Evolutionary conservation across 1,140 invertebrate species (phyloP).

Genomic region (Magallana gigas): DNA sequence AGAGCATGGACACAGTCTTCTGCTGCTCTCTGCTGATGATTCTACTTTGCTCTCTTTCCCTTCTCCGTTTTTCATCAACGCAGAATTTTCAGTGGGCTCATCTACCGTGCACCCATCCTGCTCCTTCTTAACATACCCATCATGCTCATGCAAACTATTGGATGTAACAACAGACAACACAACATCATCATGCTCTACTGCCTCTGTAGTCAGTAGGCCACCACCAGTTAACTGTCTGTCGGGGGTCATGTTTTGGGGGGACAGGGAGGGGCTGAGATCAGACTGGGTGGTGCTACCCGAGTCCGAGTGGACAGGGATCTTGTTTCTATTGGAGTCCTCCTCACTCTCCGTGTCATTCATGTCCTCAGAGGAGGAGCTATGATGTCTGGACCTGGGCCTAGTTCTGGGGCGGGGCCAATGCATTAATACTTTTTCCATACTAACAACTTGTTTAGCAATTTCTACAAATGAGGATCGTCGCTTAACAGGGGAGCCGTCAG

Average conservation of each 20-base stretch:
- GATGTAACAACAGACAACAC: constrained; percentile 35
- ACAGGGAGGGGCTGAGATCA: constrained; percentile 37
- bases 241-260: constrained; percentile 13
- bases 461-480: constrained; percentile 69
- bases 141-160: constrained; percentile 59
- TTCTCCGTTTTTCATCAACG: constrained; percentile 27
- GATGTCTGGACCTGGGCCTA: constrained; percentile 65
- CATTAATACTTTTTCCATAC: constrained; percentile 67
- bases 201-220: constrained; percentile 43
- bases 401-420: constrained; percentile 60
- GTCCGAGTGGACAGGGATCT: constrained; percentile 10
- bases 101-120: constrained; percentile 13
- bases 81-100: constrained; percentile 27
- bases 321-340: constrained; percentile 35
- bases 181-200: constrained; percentile 57
- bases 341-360: constrained; percentile 56
- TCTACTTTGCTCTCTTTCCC: constrained; percentile 17
- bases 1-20: constrained; percentile 48
- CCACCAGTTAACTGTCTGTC: constrained; percentile 29
- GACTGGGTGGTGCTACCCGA: constrained; percentile 40
- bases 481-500: constrained; percentile 6
- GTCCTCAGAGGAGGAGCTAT: constrained; percentile 76
- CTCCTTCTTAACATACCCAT: constrained; percentile 7
- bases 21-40: no score
- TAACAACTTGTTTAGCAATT: constrained; percentile 65